These are phyloP conservation scores for Delia radicum DNA, from an alignment of 1,140 invertebrate genomes.

Conservation along the genomic window DNA sequence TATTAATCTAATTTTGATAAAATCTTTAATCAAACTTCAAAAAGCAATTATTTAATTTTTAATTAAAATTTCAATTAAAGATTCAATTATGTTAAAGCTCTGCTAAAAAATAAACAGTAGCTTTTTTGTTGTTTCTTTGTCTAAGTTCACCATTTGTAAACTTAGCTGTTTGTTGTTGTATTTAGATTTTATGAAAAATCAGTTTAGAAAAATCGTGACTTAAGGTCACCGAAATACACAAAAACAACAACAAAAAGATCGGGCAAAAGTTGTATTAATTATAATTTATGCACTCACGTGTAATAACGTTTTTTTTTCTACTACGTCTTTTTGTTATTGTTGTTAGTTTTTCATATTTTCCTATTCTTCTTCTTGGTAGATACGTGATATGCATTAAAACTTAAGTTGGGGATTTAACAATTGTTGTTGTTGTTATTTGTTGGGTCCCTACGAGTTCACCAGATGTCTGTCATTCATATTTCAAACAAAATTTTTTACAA, in stretches of 20 bases:
- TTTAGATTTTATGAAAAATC: background rate
- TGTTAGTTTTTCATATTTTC: background rate
- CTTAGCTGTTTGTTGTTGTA: background rate
- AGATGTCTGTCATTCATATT: no score
- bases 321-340: background rate
- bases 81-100: no score
- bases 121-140: background rate
- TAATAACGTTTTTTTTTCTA: background rate
- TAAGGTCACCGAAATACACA: background rate
- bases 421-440: background rate
- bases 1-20: no score
- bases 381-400: background rate
- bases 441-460: background rate
- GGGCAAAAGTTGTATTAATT: background rate
- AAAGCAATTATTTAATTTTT: no score
- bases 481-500: no score
- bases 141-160: no score
- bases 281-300: constrained; percentile 1
- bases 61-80: no score
- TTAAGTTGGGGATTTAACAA: background rate
- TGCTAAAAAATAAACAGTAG: no score
- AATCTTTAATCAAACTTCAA: no score
- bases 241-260: background rate
- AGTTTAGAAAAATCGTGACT: constrained; percentile 1
- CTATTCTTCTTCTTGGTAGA: background rate